These are phyloP conservation scores for Tor tambroides DNA, from an alignment of 2,113 vertebrate genomes.

Conservation along the genomic window DNA sequence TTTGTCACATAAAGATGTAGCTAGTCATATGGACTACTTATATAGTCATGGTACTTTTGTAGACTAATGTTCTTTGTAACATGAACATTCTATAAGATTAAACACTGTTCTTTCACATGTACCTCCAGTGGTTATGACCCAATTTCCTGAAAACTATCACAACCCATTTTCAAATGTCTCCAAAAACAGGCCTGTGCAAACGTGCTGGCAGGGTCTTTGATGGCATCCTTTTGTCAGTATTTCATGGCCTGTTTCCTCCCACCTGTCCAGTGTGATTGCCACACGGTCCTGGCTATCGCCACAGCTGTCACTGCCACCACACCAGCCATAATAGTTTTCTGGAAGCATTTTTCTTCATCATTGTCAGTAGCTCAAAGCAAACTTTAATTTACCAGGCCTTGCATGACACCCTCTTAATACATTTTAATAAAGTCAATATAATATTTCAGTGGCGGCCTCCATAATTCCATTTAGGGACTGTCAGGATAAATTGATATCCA, in stretches of 20 bases:
- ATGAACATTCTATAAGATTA: background rate
- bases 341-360: conserved; percentile 55
- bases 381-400: conserved; percentile 51
- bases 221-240: conserved; percentile 43
- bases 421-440: conserved; percentile 63
- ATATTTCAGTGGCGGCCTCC: conserved; percentile 53
- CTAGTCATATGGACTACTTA: background rate
- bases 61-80: background rate
- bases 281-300: conserved; percentile 24
- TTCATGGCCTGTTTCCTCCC: conserved; percentile 51
- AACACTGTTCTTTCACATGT: background rate
- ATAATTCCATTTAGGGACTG: conserved; percentile 62
- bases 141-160: background rate
- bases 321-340: conserved; percentile 46
- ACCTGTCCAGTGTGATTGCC: conserved; percentile 57
- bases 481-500: conserved; percentile 52
- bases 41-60: background rate
- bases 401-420: conserved; percentile 58
- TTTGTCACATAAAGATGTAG: too few relatives aligned
- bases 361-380: conserved; percentile 48
- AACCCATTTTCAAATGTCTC: background rate
- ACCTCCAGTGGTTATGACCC: background rate
- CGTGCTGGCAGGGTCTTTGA: conserved; percentile 33
- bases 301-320: conserved; percentile 41
- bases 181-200: background rate